Conservation (phyloP, 2,113 vertebrate genomes). For the Myxocyprinus asiaticus region DNA sequence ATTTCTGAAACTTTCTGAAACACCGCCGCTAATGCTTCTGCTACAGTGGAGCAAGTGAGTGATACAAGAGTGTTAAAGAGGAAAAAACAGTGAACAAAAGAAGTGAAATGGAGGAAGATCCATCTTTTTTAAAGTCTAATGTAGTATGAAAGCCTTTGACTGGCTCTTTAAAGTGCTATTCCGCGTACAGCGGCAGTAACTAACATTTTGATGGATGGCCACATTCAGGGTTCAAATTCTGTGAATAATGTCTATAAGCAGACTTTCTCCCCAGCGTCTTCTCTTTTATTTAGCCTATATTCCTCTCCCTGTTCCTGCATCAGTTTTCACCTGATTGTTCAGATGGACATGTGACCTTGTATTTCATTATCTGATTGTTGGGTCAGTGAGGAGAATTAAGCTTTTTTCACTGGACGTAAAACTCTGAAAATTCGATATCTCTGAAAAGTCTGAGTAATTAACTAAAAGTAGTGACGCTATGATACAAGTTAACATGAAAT, state of each 20-base stretch:
- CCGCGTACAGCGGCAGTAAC: neutral
- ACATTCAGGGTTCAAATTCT: slow-evolving; percentile 26
- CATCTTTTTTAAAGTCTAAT: slow-evolving; percentile 38
- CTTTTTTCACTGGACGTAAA: neutral
- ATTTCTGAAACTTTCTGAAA: slow-evolving; percentile 20
- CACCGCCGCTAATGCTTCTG: slow-evolving; percentile 1
- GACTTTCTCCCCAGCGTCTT: neutral
- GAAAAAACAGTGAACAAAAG: slow-evolving; percentile 5
- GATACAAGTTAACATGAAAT: too few relatives aligned
- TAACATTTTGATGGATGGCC: slow-evolving; percentile 31
- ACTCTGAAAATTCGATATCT: too few relatives aligned
- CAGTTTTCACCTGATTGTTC: neutral
- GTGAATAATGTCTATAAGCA: slow-evolving; percentile 22
- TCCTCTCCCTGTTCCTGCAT: neutral
- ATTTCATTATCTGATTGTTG: neutral
- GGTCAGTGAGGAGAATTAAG: neutral
- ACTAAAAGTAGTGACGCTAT: too few relatives aligned
- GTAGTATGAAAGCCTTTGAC: slow-evolving; percentile 24
- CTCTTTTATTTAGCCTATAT: neutral
- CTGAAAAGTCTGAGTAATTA: too few relatives aligned
- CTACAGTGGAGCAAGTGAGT: neutral
- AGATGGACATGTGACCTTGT: neutral
- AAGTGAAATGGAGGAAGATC: slow-evolving; percentile 18
- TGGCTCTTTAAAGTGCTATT: slow-evolving; percentile 29
- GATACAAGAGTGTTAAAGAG: slow-evolving; percentile 6